phyloP scores from a whole-genome alignment of 2,888 invertebrate genomes.

The Cantharis lateralis region DNA sequence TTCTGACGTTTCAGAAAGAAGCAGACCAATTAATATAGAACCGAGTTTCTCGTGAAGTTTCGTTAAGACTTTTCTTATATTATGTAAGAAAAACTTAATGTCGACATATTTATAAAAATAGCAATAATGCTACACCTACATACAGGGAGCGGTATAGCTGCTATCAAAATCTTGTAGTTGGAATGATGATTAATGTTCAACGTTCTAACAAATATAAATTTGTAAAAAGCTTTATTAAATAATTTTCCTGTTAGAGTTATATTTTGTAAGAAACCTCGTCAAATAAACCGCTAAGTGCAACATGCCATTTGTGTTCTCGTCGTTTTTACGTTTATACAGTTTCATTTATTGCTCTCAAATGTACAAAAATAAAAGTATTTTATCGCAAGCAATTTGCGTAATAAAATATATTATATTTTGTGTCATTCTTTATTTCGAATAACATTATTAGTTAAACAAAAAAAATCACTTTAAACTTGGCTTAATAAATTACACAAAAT shows the following conservation, averaged over 20 bases:
- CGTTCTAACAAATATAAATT: background rate
- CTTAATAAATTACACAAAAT: background rate
- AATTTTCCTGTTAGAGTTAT: background rate
- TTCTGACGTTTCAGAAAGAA: too few relatives aligned
- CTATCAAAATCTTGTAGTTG: background rate
- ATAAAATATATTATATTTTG: conserved; percentile 2
- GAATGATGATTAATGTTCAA: background rate
- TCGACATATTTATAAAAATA: background rate
- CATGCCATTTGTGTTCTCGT: background rate
- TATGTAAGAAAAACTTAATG: background rate
- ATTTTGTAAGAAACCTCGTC: background rate
- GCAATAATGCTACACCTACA: background rate
- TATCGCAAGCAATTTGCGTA: background rate
- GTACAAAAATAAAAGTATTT: background rate
- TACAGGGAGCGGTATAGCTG: background rate
- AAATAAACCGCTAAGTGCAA: background rate
- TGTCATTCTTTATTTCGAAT: background rate
- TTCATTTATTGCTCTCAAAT: conserved; percentile 1
- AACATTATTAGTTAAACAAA: background rate
- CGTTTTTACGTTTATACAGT: background rate
- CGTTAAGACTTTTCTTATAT: background rate
- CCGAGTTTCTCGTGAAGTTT: background rate
- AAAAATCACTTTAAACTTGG: background rate
- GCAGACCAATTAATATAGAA: background rate
- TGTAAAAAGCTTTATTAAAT: background rate